Conservation (phyloP, 1,140 invertebrate species). For the Vollenhovia emeryi region DNA sequence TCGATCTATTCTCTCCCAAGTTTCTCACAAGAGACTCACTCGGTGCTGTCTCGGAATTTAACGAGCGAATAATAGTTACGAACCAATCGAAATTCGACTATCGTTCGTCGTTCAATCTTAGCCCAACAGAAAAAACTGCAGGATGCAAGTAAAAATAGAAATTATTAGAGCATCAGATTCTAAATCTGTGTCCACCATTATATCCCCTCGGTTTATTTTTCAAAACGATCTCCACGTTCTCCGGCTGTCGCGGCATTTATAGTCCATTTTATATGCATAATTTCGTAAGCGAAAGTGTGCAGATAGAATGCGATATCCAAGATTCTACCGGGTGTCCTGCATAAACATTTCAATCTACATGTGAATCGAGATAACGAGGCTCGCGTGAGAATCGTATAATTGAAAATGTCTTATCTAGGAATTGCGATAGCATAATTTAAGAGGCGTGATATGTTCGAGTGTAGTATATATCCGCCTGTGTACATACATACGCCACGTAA, state of each 20-base stretch:
- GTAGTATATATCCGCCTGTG: not conserved
- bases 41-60: slow-evolving; percentile 1
- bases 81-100: slow-evolving; percentile 43
- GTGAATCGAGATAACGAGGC: not conserved
- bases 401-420: not conserved
- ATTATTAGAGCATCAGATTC: not conserved
- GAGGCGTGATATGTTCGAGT: not conserved
- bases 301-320: not conserved
- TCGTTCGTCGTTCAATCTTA: slow-evolving; percentile 44
- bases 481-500: slow-evolving; percentile 9
- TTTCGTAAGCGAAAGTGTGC: not conserved
- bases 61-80: slow-evolving; percentile 54
- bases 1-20: slow-evolving; percentile 56
- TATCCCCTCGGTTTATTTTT: not conserved
- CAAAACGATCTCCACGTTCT: not conserved
- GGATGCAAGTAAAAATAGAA: not conserved
- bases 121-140: not conserved
- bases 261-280: not conserved
- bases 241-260: not conserved
- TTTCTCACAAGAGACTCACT: not conserved
- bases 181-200: not conserved
- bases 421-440: not conserved
- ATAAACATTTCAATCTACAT: slow-evolving; percentile 2
- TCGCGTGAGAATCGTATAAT: not conserved
- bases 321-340: not conserved